Evolutionary conservation across 2,888 invertebrate genomes (phyloP), one percentile per base, ranked within the genome.

Genomic region (Stenolophus ochropezus): DNA sequence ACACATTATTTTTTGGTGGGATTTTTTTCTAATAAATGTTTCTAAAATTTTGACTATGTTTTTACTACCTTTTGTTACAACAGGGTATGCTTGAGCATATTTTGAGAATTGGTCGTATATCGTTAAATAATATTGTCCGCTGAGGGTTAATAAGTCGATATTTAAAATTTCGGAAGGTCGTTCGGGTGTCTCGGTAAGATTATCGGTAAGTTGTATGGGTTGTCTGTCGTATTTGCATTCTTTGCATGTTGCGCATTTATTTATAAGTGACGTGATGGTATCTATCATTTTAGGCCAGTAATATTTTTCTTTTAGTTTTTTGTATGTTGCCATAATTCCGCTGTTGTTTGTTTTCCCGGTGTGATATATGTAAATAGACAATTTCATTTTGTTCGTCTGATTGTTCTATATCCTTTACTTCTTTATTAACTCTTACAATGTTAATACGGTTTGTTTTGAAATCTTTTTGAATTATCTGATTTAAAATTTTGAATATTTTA

Each of bases 401-500:
- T n/a, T n/a, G n/a, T n/a, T n/a, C n/a, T n/a, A n/a, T n/a, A 14
- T 71, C 71, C 3, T 27, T 18, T 42, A 71, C 33, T 71, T 42
- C 18, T 71, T 27, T 5, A 71, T 71, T 71, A 25, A 65, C 25
- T 25, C 16, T 65, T 3, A 65, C 6, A 11, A 71, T 42, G 16
- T 42, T 71, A 16, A 27, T 27, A 27, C n/a, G n/a, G 27, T 53
- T 18, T 18, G 16, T 18, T 5, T 71, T 42, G 16, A 71, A 71
- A 42, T 71, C 18, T 3, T 71, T 14, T 42, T 71, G 3, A 42
- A 71, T 71, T 14, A 71, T 8, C n/a, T 71, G 33, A 18, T 71
- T 71, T 42, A 71, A 42, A 16, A 71, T 71, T 42, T 71, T 71
- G 18, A 42, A n/a, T 42, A 71, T 33, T 33, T 71, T 71, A 18